A percentile compares a stretch with the other conserved stretches of the same genome.
Evolutionary conservation across 1,140 invertebrate species (phyloP).

Genomic region (Helicoverpa zea): DNA sequence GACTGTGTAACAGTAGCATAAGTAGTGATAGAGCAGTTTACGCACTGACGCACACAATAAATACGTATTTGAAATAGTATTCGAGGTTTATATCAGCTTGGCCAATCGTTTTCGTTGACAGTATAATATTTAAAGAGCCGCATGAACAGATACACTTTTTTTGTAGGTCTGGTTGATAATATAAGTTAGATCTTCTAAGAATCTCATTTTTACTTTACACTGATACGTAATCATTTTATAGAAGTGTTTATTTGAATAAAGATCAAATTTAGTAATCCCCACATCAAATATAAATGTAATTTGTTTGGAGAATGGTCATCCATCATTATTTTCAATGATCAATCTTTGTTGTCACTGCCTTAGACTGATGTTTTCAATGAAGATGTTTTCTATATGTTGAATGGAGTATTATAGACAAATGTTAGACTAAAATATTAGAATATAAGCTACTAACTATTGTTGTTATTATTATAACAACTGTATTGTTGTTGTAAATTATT

Average conservation of each 20-base stretch:
- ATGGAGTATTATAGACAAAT: slow-evolving; percentile 75
- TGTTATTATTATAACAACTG: slow-evolving; percentile 78
- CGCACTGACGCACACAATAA: no score
- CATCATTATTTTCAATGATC: slow-evolving; percentile 63
- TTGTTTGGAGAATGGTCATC: slow-evolving; percentile 30
- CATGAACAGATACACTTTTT: slow-evolving; percentile 12
- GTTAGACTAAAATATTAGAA: slow-evolving; percentile 67
- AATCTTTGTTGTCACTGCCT: slow-evolving; percentile 84
- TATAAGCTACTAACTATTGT: slow-evolving; percentile 72
- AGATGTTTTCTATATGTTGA: slow-evolving; percentile 77
- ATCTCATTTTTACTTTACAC: slow-evolving; percentile 57
- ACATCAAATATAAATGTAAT: slow-evolving; percentile 17
- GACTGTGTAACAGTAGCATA: neutral
- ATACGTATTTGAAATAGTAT: neutral
- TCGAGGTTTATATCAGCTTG: neutral
- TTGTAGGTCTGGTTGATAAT: neutral
- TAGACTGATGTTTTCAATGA: slow-evolving; percentile 83
- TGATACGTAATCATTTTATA: slow-evolving; percentile 25
- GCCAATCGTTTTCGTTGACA: neutral
- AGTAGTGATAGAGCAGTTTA: no score
- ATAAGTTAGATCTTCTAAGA: slow-evolving; percentile 59
- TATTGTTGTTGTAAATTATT: slow-evolving; percentile 83
- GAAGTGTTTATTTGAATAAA: slow-evolving; percentile 20
- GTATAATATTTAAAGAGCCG: slow-evolving; percentile 5
- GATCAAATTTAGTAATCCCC: slow-evolving; percentile 16